Evolutionary conservation across 2,888 invertebrate genomes (phyloP).

Genomic region (Heliconius ismenius): DNA sequence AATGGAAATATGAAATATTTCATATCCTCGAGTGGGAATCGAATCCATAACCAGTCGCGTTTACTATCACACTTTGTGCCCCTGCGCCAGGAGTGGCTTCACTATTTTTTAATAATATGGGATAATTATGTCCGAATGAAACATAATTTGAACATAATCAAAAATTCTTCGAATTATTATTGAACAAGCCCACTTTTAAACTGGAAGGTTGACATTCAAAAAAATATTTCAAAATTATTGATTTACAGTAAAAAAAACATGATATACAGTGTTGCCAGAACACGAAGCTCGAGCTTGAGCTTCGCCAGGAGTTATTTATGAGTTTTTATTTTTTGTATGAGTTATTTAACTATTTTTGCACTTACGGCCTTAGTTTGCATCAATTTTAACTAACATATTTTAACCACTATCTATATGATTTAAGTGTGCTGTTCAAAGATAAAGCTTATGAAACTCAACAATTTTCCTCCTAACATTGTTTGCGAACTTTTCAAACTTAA

Average conservation of each 20-base stretch:
- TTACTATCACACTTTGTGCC: too few relatives aligned
- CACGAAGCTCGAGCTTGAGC: neutral
- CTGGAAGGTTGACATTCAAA: neutral
- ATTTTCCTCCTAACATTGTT: neutral
- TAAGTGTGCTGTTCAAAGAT: slow-evolving; percentile 1
- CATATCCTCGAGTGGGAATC: too few relatives aligned
- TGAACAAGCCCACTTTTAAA: neutral
- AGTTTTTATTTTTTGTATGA: too few relatives aligned
- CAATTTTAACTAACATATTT: neutral
- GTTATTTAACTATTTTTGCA: slow-evolving; percentile 1
- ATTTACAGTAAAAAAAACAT: neutral
- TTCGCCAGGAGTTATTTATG: neutral
- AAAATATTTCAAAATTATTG: neutral
- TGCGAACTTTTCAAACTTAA: neutral
- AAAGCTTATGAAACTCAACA: neutral
- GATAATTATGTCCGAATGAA: too few relatives aligned
- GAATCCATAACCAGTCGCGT: too few relatives aligned
- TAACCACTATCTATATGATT: neutral
- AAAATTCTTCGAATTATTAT: too few relatives aligned
- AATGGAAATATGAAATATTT: too few relatives aligned
- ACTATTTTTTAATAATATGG: too few relatives aligned
- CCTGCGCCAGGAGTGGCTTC: too few relatives aligned
- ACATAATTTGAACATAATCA: too few relatives aligned
- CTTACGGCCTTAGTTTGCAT: neutral
- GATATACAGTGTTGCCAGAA: neutral